These are phyloP conservation scores for Phyllostomus hastatus DNA, from an alignment of 2,113 vertebrate genomes.

Conservation along the genomic window DNA sequence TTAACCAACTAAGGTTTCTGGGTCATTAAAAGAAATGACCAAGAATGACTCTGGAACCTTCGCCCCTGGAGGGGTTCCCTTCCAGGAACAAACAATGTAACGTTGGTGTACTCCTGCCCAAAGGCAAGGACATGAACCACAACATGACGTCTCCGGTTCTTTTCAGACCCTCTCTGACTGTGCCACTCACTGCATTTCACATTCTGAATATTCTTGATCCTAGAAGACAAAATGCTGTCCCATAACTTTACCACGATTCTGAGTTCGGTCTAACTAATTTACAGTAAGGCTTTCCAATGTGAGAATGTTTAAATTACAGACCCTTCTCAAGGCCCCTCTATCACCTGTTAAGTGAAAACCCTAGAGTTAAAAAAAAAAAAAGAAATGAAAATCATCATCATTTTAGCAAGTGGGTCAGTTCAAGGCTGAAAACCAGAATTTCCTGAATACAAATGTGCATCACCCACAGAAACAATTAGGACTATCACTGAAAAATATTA, in stretches of 20 bases:
- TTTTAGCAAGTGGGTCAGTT: not conserved
- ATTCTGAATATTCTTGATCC: not conserved
- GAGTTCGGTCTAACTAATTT: not conserved
- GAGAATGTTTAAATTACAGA: not conserved
- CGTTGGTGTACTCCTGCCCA: not conserved
- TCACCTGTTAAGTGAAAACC: not conserved
- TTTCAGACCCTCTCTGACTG: not conserved
- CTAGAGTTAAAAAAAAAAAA: not conserved
- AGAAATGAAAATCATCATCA: not conserved
- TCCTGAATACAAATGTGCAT: not conserved
- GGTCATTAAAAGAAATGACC: slow-evolving; percentile 18
- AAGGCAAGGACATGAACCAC: not conserved
- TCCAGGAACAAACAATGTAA: slow-evolving; percentile 39
- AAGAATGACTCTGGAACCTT: slow-evolving; percentile 15
- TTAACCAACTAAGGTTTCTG: slow-evolving; percentile 20
- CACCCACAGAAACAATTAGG: not conserved
- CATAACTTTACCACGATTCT: not conserved
- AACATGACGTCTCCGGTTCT: not conserved
- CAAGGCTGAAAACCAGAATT: slow-evolving; percentile 16
- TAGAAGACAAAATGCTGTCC: not conserved
- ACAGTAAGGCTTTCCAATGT: not conserved
- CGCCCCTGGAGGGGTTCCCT: slow-evolving; percentile 37
- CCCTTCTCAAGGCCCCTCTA: not conserved
- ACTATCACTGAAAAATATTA: not conserved
- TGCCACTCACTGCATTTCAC: slow-evolving; percentile 17